Evolutionary conservation across 1,140 invertebrate species (phyloP), one percentile per base, ranked within the genome.

Genomic region (Trichonephila inaurata): DNA sequence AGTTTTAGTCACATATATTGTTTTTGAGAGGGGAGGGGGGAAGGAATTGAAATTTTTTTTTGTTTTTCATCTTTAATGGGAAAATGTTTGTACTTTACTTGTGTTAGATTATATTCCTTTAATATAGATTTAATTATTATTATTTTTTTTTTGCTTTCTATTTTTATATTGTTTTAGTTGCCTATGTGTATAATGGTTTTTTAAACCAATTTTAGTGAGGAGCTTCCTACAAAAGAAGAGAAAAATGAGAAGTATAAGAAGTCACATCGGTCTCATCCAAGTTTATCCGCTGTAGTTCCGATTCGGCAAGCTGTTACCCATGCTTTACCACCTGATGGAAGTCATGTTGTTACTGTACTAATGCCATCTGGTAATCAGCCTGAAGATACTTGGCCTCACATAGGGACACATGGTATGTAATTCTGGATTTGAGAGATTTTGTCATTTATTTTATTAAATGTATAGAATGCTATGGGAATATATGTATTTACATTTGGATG

Each of bases 321-420:
- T 85, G 96, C 96, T 16, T 95, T 96, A 51, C 93, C 94, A n/a
- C 96, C 96, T 1, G 96, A 97, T 94, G 95, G 96, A 40, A 95
- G 96, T 61, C 96, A 97, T 94, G 96, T 97, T 2, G 96, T 97
- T 44, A 97, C 97, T 19, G 95, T 95, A 7, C 92, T 96, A 33
- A 96, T 96, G 2, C 95, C 96, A 44, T 94, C 94, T n/a, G 93
- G 88, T 69, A 86, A 86, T 33, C 94, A 94, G 94, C 93, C 89
- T 77, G 40, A 60, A 28, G 82, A 87, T 19, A 1, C 40, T 77
- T 89, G 88, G 88, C 88, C 64, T 33, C 51, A 19, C 10, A 40
- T 64, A 81, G 66, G 51, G 62, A 60, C 21, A 40, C 44, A 72
- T 21, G 61, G 85, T 92, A 89, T 85, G 44, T 60, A 18, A 69